A percentile compares a stretch with the other conserved stretches of the same genome.
Evolutionary conservation across 2,888 invertebrate species (phyloP).

Genomic region (Meghimatium bilineatum): DNA sequence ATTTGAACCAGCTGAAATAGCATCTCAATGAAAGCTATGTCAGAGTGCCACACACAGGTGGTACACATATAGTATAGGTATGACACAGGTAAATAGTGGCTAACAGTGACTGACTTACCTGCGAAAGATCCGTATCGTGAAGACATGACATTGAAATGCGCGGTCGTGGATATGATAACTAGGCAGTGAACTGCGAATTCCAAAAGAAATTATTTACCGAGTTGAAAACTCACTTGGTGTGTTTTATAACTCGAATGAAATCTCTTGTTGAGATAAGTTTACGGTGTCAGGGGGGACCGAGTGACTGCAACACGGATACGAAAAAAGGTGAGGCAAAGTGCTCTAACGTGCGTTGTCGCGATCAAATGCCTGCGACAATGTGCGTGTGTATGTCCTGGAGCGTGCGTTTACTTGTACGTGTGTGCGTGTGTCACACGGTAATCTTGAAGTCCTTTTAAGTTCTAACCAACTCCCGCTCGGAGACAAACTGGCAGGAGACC

Average conservation of each 20-base stretch:
- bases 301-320: constrained; percentile 12
- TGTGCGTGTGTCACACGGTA: neutral
- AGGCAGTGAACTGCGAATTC: neutral
- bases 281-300: neutral
- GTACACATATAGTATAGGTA: neutral
- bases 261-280: neutral
- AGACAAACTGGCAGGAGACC: neutral
- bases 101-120: neutral
- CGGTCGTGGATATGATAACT: neutral
- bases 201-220: neutral
- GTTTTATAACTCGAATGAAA: neutral
- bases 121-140: neutral
- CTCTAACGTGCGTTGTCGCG: neutral
- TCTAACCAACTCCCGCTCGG: neutral
- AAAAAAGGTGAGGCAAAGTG: constrained; percentile 19
- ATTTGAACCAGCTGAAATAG: too few relatives aligned
- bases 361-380: neutral
- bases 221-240: constrained; percentile 2
- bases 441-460: neutral
- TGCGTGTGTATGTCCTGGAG: neutral
- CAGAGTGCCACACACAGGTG: too few relatives aligned
- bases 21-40: too few relatives aligned
- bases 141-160: constrained; percentile 28
- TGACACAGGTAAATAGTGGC: neutral
- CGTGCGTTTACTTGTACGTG: neutral